Evolutionary conservation across 2,888 invertebrate genomes (phyloP).

Genomic region (Drosophila kuntzei): DNA sequence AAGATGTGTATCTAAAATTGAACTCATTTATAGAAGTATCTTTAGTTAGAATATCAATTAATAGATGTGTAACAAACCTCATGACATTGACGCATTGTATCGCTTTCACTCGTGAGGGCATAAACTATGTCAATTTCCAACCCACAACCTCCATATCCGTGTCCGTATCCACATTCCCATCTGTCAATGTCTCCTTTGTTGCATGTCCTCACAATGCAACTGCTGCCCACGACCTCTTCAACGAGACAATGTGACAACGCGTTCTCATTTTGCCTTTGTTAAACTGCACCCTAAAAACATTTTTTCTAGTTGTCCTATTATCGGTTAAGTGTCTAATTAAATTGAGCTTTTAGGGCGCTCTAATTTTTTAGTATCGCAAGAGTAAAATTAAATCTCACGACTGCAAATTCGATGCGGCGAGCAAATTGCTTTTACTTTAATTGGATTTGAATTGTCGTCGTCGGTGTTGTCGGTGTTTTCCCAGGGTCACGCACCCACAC

Average conservation of each 20-base stretch:
- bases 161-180: conserved; percentile 15
- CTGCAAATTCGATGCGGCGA: conserved; percentile 37
- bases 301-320: conserved; percentile 33
- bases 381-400: conserved; percentile 41
- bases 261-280: conserved; percentile 42
- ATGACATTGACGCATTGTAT: conserved; percentile 5
- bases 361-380: conserved; percentile 55
- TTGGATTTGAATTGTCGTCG: conserved; percentile 64
- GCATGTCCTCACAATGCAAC: conserved; percentile 65
- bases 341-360: conserved; percentile 51
- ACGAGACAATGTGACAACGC: conserved; percentile 53
- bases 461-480: conserved; percentile 17
- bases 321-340: conserved; percentile 72
- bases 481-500: conserved; percentile 51
- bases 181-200: conserved; percentile 51
- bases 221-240: conserved; percentile 38
- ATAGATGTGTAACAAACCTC: not conserved
- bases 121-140: conserved; percentile 45
- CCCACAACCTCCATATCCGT: not conserved
- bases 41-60: not conserved
- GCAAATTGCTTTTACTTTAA: conserved; percentile 77
- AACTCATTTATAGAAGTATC: not conserved
- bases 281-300: conserved; percentile 36
- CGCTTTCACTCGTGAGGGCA: not conserved
- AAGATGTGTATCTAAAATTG: not conserved